Evolutionary conservation across 2,113 vertebrate genomes (phyloP).

Genomic region (Neoarius graeffei): DNA sequence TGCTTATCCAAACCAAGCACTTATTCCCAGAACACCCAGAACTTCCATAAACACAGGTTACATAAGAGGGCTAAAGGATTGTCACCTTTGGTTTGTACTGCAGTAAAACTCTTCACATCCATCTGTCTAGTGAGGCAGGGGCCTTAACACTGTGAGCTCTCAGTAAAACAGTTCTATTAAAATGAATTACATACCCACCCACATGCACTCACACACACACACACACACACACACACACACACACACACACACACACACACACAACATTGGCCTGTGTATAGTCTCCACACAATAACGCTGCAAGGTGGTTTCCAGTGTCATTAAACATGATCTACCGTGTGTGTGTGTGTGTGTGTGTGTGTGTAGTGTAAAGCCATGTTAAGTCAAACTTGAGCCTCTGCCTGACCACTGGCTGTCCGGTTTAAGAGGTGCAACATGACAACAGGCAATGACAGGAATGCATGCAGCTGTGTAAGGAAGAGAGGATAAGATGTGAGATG

Average conservation of each 20-base stretch:
- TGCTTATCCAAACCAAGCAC: conserved; percentile 15
- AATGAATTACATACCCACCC: conserved; percentile 25
- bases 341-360: conserved; percentile 20
- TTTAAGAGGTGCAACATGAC: conserved; percentile 65
- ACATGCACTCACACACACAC: background rate
- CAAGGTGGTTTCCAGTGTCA: conserved; percentile 7
- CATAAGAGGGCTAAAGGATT: conserved; percentile 16
- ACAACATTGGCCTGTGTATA: background rate
- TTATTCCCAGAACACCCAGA: conserved; percentile 24
- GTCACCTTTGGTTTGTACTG: conserved; percentile 16
- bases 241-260: conserved; percentile 10
- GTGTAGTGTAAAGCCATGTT: conserved; percentile 1
- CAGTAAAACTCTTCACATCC: conserved; percentile 28
- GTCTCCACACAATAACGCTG: conserved; percentile 23
- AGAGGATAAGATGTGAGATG: background rate
- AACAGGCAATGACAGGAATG: conserved; percentile 56
- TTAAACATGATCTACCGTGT: conserved; percentile 58
- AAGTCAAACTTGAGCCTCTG: conserved; percentile 47
- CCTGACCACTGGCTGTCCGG: conserved; percentile 42
- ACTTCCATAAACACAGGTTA: conserved; percentile 26
- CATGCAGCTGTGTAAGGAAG: conserved; percentile 53
- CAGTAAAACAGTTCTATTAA: conserved; percentile 25
- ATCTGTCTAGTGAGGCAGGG: conserved; percentile 8
- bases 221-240: too few relatives aligned
- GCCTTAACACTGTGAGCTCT: conserved; percentile 20